These are phyloP conservation scores for Epirrita christyi DNA, from an alignment of 2,888 invertebrate genomes.

Conservation along the genomic window DNA sequence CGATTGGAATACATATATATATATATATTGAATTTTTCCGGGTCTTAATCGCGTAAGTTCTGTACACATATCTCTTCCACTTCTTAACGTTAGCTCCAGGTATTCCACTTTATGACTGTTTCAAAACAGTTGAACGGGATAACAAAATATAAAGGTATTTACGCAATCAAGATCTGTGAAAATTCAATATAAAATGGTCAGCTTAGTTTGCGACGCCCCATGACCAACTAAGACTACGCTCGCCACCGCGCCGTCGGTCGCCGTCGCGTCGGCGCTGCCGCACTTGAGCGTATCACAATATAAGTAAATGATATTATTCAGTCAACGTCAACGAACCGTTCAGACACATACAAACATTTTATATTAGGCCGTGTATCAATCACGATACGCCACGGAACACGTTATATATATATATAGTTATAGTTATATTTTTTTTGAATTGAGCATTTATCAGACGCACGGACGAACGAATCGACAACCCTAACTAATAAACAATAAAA, in stretches of 20 bases:
- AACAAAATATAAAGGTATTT: no score
- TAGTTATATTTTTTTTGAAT: conserved; percentile 70
- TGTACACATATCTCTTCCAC: no score
- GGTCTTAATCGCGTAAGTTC: no score
- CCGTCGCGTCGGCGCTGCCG: conserved; percentile 25
- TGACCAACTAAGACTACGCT: conserved; percentile 39
- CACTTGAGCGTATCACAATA: conserved; percentile 48
- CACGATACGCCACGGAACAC: conserved; percentile 64
- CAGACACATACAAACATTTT: conserved; percentile 46
- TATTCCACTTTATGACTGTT: no score
- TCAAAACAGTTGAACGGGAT: no score
- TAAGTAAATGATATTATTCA: conserved; percentile 53
- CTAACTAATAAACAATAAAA: conserved; percentile 59
- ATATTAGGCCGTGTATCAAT: conserved; percentile 69
- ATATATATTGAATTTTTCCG: no score
- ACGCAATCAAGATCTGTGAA: no score
- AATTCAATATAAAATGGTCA: conserved; percentile 17
- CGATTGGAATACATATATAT: no score
- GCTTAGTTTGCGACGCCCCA: conserved; percentile 38
- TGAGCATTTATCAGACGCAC: conserved; percentile 79
- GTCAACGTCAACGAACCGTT: conserved; percentile 48
- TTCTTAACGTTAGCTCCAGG: no score
- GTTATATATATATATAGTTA: no score
- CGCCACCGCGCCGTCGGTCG: conserved; percentile 26
- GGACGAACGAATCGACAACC: conserved; percentile 80